Evolutionary conservation across 2,113 vertebrate genomes (phyloP).

Genomic region (Eulemur rufifrons): DNA sequence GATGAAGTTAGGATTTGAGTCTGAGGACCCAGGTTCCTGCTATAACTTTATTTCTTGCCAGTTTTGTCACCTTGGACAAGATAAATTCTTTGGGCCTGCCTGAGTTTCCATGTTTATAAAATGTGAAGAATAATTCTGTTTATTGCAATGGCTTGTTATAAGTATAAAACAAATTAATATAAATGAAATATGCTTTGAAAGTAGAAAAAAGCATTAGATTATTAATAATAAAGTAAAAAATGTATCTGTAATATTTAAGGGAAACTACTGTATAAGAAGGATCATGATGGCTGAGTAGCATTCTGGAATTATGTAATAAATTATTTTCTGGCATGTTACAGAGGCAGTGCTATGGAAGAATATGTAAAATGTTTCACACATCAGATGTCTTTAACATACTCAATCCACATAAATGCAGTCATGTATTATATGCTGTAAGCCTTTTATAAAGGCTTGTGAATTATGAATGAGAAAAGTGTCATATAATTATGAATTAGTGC

Average conservation of each 20-base stretch:
- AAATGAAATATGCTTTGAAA: slow-evolving; percentile 11
- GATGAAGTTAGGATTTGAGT: neutral
- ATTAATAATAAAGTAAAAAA: slow-evolving; percentile 16
- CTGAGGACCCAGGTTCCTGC: neutral
- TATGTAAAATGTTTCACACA: slow-evolving; percentile 4
- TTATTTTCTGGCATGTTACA: neutral
- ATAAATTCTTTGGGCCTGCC: neutral
- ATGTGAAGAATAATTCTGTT: neutral
- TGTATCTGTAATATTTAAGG: neutral
- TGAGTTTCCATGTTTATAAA: slow-evolving; percentile 27
- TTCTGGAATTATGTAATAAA: neutral
- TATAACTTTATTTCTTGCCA: neutral
- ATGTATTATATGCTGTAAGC: neutral
- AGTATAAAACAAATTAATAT: neutral
- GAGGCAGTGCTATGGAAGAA: neutral
- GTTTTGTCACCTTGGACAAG: neutral
- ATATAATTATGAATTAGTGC: neutral
- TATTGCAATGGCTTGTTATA: neutral
- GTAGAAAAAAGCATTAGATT: neutral
- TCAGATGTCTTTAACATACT: neutral
- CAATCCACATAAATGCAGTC: neutral
- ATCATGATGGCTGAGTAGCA: neutral
- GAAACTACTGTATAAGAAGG: neutral
- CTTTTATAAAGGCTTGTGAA: slow-evolving; percentile 10
- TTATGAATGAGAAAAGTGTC: neutral